Base-by-base conservation (phyloP, 1,140 invertebrate species). In the Leptopilina boulardi region DNA sequence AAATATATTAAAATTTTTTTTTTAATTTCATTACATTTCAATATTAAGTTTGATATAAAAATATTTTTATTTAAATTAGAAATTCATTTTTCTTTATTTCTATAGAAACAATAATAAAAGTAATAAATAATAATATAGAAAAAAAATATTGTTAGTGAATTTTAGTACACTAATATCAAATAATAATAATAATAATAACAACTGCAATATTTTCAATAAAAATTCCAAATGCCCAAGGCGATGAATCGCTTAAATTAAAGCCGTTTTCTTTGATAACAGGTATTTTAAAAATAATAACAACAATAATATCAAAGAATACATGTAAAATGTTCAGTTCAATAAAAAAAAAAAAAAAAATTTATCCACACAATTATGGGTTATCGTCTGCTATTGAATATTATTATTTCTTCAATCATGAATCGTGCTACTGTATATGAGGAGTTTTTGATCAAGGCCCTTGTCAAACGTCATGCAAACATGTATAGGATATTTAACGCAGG, bases 381-480 rank as follows among this genome's bases (percentile, higher is more conserved):
- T 56, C 19, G 54, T 6, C 1, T 56, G 56, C 10, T 66, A 13
- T 30, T 66, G 54, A 56, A 23, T 13, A 66, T 21, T 30, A 66
- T 66, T 30, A 66, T 66, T 11, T 21, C 23, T 10, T 66, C 23
- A 26, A 66, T 23, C 54, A 56, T 19, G 54, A 23, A 11, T 66
- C 56, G 9, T 10, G 21, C 56, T 30, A 30, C 56, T 23, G 11
- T 26, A 30, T 13, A 26, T n/a, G n/a, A 66, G 11, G 21, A 26
- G 21, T 26, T 66, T 30, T 26, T 66, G 56, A 30, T 66, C 23
- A 18, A 23, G 19, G 54, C 18, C 23, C 19, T 11, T 56, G 54
- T 56, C 54, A 11, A 56, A 56, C 54, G 4, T 56, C 54, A 56
- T 56, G n/a, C n/a, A 56, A 23, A 56, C n/a, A 56, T 56, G 18